These are phyloP conservation scores for Atlantisia rogersi DNA, from an alignment of 2,113 vertebrate species.

Conservation along the genomic window DNA sequence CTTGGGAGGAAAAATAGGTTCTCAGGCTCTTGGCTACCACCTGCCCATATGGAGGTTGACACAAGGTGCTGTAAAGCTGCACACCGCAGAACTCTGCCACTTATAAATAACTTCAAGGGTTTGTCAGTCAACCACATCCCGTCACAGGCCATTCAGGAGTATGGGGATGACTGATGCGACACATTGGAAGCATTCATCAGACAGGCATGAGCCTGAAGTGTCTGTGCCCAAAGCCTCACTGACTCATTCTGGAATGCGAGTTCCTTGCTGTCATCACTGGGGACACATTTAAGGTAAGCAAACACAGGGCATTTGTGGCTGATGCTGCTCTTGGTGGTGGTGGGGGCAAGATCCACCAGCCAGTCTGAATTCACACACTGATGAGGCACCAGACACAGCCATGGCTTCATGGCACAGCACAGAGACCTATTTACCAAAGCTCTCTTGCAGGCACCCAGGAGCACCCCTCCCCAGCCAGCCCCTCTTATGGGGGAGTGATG, in stretches of 20 bases:
- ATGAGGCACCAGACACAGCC: not conserved
- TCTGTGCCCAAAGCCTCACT: not conserved
- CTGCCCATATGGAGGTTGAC: not conserved
- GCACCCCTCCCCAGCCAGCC: too few species aligned
- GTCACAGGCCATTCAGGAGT: not conserved
- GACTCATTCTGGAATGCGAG: not conserved
- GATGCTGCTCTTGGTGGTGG: not conserved
- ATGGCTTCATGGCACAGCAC: fast-evolving
- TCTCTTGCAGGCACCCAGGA: not conserved
- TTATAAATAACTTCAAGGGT: constrained; percentile 13
- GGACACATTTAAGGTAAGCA: not conserved
- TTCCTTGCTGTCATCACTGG: not conserved
- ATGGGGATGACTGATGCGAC: constrained; percentile 33
- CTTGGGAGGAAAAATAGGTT: not conserved
- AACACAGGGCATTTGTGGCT: not conserved
- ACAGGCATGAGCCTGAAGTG: not conserved
- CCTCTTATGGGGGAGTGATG: too few species aligned
- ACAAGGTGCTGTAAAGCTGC: not conserved
- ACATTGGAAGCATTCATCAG: constrained; percentile 45
- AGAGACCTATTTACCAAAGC: not conserved
- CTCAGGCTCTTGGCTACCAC: not conserved
- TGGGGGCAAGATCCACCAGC: not conserved
- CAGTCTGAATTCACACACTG: not conserved
- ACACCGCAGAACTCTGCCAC: constrained; percentile 6
- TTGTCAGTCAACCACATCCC: constrained; percentile 28